Base-by-base conservation (phyloP, 2,797 vertebrate species). In the Lepilemur ruficaudatus region DNA sequence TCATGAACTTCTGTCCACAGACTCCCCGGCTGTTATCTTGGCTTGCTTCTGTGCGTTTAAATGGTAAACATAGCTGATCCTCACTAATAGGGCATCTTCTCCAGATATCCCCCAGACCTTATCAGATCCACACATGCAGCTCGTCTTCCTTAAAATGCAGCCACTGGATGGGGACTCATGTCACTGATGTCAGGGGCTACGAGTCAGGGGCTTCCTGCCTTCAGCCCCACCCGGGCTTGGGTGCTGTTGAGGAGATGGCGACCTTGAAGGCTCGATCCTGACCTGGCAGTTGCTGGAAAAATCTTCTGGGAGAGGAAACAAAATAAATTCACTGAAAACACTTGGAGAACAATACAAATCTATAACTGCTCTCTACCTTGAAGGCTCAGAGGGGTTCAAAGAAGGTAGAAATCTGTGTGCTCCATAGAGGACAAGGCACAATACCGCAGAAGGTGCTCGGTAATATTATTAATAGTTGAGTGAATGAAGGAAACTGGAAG, bases 1-100 rank as follows among this genome's bases (percentile, higher is more conserved):
- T 78, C 78, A 35, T 96, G 97, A 97, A 98, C 96, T 95, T 94
- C 96, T 96, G 95, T 96, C 95, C 87, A 43, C 41, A 87, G 86
- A 18, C 93, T 57, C 89, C 10, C 32, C 0, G 1, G 57, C 79
- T 38, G 67, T 92, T 98, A 96, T 97, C 97, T 97, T 46, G 76
- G 84, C 91, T 72, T 93, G 95, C 89, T 79, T 87, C 94, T 81
- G 95, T 87, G 83, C 59, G 50, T 35, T 67, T 88, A 46, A 95
- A 83, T 81, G 80, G 91, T 97, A 97, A 98, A 96, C 97, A 97
- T 1, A 35, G 55, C 82, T 83, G 82, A 91, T 92, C 50, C 46
- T 50, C 75, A 35, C 89, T 83, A 81, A 41, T 1, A 38, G 48
- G 81, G 55, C 86, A 65, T 87, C 97, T 92, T 93, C 79, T 93